Conservation (phyloP, 2,888 invertebrate genomes). For the Microdon myrmicae region DNA sequence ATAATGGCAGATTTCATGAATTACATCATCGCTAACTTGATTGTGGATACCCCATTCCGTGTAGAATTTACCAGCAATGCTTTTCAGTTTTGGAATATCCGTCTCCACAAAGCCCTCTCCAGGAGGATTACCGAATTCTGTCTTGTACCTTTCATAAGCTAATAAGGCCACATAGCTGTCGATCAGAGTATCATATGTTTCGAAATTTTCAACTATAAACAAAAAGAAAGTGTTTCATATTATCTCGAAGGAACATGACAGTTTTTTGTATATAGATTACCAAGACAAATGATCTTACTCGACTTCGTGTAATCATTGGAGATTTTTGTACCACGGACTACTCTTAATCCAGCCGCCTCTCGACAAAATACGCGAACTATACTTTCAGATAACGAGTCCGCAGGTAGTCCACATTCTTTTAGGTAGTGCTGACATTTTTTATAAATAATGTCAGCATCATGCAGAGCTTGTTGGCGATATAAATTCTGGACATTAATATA, state of each 20-base stretch:
- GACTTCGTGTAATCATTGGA: slow-evolving; percentile 82
- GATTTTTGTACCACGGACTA: slow-evolving; percentile 83
- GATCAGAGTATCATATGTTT: slow-evolving; percentile 87
- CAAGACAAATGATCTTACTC: slow-evolving; percentile 71
- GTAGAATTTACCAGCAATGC: slow-evolving; percentile 76
- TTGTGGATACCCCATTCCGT: slow-evolving; percentile 85
- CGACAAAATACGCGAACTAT: slow-evolving; percentile 89
- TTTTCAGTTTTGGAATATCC: slow-evolving; percentile 89
- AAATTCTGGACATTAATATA: slow-evolving; percentile 91
- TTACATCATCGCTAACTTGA: slow-evolving; percentile 88
- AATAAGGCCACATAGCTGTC: slow-evolving; percentile 90
- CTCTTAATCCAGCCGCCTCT: slow-evolving; percentile 82
- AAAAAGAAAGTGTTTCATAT: background rate
- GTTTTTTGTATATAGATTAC: slow-evolving; percentile 62
- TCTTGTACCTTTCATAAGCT: slow-evolving; percentile 89
- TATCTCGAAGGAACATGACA: background rate
- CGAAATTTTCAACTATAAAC: slow-evolving; percentile 73
- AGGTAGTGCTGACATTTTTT: slow-evolving; percentile 83
- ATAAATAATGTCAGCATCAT: slow-evolving; percentile 84
- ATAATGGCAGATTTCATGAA: slow-evolving; percentile 95
- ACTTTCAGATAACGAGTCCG: slow-evolving; percentile 78
- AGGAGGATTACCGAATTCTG: slow-evolving; percentile 89
- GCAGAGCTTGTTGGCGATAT: slow-evolving; percentile 83
- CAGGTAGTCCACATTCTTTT: slow-evolving; percentile 79
- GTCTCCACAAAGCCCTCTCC: slow-evolving; percentile 91